Percentiles rank a stretch among this genome's conserved stretches.
Conservation (phyloP, 2,113 vertebrate genomes). For the Aplodontia rufa region DNA sequence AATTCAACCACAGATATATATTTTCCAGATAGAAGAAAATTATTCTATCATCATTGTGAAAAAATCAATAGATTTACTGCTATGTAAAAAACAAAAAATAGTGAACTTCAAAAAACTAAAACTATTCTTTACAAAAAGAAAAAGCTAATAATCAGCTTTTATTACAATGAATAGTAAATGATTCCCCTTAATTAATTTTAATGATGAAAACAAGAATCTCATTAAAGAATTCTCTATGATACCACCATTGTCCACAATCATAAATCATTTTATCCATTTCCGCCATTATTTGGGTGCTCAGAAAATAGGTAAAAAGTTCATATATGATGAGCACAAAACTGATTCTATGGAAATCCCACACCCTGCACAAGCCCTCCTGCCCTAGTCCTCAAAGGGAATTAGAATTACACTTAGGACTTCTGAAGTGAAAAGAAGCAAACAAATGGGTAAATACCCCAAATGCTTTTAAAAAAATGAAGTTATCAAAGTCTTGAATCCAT, state of each 20-base stretch:
- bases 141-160: background rate
- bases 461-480: background rate
- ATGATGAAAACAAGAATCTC: background rate
- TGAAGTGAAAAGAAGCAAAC: background rate
- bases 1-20: background rate
- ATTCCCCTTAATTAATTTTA: constrained; percentile 10
- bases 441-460: background rate
- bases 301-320: background rate
- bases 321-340: background rate
- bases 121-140: background rate
- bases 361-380: background rate
- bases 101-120: background rate
- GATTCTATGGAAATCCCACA: background rate
- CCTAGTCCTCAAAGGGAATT: background rate
- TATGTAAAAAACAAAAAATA: background rate
- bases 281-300: background rate
- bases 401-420: background rate
- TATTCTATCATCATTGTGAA: background rate
- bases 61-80: background rate
- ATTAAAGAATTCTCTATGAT: background rate
- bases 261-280: background rate
- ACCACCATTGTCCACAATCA: background rate
- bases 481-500: background rate
- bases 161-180: background rate
- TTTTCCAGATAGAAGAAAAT: constrained; percentile 42